phyloP scores from a whole-genome alignment of 1,140 invertebrate genomes.

The Euura saliciscinereae region DNA sequence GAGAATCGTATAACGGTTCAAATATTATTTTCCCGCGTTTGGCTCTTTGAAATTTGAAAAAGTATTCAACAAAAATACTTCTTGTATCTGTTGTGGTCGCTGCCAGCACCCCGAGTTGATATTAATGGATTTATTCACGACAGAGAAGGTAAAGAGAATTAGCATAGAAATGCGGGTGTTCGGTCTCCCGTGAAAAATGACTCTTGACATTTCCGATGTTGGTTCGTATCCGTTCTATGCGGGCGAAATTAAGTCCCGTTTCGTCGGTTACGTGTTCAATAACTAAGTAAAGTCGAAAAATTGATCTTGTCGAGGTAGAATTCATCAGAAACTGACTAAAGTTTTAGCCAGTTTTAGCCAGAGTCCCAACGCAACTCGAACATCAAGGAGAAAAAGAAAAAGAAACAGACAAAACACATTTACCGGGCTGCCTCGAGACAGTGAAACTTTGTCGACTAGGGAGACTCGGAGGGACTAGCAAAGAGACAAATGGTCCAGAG shows the following conservation, averaged over 20 bases:
- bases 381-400: not conserved
- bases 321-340: not conserved
- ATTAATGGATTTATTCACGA: too few relatives aligned
- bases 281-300: too few relatives aligned
- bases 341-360: not conserved
- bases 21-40: too few relatives aligned
- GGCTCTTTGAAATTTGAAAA: not conserved
- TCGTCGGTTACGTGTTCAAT: too few relatives aligned
- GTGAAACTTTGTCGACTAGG: not conserved
- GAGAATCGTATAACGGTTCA: too few relatives aligned
- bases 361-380: too few relatives aligned
- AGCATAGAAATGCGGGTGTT: not conserved
- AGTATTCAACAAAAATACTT: not conserved
- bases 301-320: too few relatives aligned
- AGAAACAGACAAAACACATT: not conserved
- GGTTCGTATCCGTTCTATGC: too few relatives aligned
- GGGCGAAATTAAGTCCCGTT: too few relatives aligned
- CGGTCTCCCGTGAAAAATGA: not conserved
- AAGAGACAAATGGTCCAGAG: not conserved
- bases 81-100: too few relatives aligned
- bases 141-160: not conserved
- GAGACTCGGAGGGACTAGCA: not conserved
- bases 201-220: not conserved
- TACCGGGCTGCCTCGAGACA: not conserved
- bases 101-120: too few relatives aligned